A percentile compares a stretch with the other conserved stretches of the same genome.
phyloP scores from a whole-genome alignment of 2,888 invertebrate genomes.

The Machimus rusticus region DNA sequence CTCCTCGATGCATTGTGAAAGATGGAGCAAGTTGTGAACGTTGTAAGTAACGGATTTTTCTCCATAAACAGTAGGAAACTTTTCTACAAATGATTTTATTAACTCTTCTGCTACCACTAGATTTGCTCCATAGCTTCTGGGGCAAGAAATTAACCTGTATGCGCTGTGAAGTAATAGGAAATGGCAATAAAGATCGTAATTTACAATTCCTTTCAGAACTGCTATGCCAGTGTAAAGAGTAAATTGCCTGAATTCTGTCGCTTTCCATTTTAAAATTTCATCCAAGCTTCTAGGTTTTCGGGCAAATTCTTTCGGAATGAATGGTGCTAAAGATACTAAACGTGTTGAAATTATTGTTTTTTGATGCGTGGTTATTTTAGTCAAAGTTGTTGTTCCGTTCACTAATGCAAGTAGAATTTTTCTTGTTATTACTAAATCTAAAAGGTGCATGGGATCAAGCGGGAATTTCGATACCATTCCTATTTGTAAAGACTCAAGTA shows the following conservation, averaged over 20 bases:
- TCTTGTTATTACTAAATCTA: slow-evolving; percentile 12
- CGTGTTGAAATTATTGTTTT: not conserved
- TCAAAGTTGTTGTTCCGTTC: not conserved
- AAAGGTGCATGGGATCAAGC: slow-evolving; percentile 1
- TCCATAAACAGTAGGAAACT: slow-evolving; percentile 45
- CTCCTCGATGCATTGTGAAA: slow-evolving; percentile 22
- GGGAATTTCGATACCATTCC: slow-evolving; percentile 8
- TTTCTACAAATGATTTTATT: slow-evolving; percentile 44
- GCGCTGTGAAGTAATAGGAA: slow-evolving; percentile 42
- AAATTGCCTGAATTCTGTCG: slow-evolving; percentile 44
- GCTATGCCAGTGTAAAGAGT: slow-evolving; percentile 44
- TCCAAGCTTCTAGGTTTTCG: slow-evolving; percentile 45
- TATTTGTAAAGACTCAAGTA: slow-evolving; percentile 15
- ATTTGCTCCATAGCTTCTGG: slow-evolving; percentile 35
- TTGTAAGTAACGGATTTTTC: slow-evolving; percentile 44
- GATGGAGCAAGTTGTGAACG: slow-evolving; percentile 46
- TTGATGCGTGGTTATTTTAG: not conserved
- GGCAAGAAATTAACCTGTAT: not conserved
- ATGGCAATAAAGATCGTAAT: slow-evolving; percentile 43
- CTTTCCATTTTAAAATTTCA: slow-evolving; percentile 44
- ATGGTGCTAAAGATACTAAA: not conserved
- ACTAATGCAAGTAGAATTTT: not conserved
- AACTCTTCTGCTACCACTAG: slow-evolving; percentile 24
- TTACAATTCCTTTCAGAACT: slow-evolving; percentile 40
- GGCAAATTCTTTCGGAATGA: slow-evolving; percentile 42